Percentiles rank a stretch among this genome's conserved stretches.
These are phyloP conservation scores for Copsychus sechellarum DNA, from an alignment of 2,113 vertebrate genomes.

Conservation along the genomic window DNA sequence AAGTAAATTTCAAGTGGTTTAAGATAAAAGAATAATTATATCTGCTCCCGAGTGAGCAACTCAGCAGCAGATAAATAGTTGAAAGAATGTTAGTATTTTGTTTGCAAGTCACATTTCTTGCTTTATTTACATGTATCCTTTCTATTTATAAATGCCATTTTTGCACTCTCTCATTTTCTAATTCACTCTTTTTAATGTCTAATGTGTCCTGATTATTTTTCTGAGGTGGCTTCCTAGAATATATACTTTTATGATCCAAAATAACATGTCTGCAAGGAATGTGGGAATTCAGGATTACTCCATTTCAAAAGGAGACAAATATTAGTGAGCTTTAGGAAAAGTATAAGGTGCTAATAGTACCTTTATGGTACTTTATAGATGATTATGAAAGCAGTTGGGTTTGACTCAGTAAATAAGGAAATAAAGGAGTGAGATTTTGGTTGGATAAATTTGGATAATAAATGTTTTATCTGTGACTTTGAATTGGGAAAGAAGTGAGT, in stretches of 20 bases:
- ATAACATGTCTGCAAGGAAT: not conserved
- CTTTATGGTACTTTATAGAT: not conserved
- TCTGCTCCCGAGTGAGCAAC: not conserved
- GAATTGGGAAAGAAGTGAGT: not conserved
- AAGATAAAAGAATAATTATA: not conserved
- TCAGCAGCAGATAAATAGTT: not conserved
- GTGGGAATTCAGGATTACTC: not conserved
- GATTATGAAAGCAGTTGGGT: not conserved
- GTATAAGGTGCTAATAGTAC: not conserved
- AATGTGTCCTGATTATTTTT: not conserved
- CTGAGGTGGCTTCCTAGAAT: not conserved
- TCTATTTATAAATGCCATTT: not conserved
- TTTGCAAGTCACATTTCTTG: not conserved
- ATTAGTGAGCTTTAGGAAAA: not conserved
- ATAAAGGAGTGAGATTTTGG: not conserved
- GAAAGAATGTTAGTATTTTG: not conserved
- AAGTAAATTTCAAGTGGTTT: not conserved
- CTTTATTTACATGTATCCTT: not conserved
- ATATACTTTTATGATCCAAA: not conserved
- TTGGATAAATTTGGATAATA: not conserved
- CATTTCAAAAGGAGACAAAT: not conserved
- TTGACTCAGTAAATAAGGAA: not conserved
- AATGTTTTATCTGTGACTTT: not conserved
- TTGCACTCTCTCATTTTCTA: not conserved
- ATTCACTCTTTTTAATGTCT: not conserved